Percentiles rank a stretch among this genome's conserved stretches.
phyloP scores from a whole-genome alignment of 2,888 invertebrate genomes.

The Creontiades dilutus region DNA sequence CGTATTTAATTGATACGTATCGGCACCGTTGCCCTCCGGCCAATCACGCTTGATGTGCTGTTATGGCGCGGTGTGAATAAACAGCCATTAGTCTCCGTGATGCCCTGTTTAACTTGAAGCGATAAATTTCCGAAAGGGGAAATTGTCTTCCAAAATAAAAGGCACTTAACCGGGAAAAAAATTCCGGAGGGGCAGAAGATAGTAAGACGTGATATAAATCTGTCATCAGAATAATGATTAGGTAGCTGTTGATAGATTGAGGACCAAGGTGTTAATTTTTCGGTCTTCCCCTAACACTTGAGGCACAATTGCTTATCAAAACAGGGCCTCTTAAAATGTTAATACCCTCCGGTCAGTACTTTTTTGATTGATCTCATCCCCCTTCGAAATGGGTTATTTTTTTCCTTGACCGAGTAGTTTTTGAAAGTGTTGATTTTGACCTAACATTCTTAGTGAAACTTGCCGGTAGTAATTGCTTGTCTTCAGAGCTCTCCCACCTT shows the following conservation, averaged over 20 bases:
- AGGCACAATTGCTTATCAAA: constrained; percentile 47
- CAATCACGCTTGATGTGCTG: constrained; percentile 38
- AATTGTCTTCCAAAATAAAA: neutral
- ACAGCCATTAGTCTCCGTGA: constrained; percentile 64
- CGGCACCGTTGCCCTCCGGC: neutral
- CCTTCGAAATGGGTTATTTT: constrained; percentile 53
- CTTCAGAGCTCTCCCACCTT: neutral
- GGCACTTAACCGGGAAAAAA: neutral
- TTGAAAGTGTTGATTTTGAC: constrained; percentile 67
- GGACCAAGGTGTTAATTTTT: constrained; percentile 70
- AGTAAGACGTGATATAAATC: constrained; percentile 72
- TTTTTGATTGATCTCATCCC: constrained; percentile 60
- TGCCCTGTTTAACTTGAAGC: constrained; percentile 51
- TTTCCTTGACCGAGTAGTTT: constrained; percentile 26
- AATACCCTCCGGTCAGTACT: constrained; percentile 63
- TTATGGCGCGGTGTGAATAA: constrained; percentile 69
- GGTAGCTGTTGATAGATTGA: constrained; percentile 71
- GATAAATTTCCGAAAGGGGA: constrained; percentile 50
- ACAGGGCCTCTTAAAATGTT: constrained; percentile 66
- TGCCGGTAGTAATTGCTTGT: constrained; percentile 57
- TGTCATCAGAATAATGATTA: constrained; percentile 67
- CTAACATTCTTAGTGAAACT: constrained; percentile 38
- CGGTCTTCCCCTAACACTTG: constrained; percentile 53
- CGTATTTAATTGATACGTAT: constrained; percentile 54
- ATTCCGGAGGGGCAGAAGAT: constrained; percentile 38